phyloP scores from a whole-genome alignment of 2,113 vertebrate species.

The Silurus asotus region DNA sequence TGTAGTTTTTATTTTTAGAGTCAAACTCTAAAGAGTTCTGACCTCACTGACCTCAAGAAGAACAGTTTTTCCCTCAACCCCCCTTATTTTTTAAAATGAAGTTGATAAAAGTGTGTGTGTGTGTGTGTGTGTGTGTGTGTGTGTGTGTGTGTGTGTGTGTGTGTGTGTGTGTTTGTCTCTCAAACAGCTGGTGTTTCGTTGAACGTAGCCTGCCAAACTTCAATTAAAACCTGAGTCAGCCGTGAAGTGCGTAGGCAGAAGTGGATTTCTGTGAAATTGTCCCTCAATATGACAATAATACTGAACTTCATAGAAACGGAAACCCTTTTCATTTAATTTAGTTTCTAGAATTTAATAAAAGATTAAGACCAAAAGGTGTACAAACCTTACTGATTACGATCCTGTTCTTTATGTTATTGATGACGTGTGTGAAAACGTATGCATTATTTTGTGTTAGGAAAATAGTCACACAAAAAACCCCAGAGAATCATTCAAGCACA shows the following conservation, averaged over 20 bases:
- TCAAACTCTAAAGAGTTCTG: too few species aligned
- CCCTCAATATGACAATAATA: background rate
- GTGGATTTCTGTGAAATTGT: background rate
- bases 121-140: background rate
- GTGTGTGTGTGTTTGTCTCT: background rate
- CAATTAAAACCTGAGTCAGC: slow-evolving; percentile 15
- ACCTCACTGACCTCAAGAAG: background rate
- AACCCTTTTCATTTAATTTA: background rate
- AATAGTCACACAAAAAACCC: too few species aligned
- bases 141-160: too few species aligned
- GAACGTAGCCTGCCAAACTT: background rate
- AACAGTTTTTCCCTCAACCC: background rate
- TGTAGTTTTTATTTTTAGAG: too few species aligned
- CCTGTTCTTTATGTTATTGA: background rate
- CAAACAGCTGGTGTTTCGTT: too few species aligned
- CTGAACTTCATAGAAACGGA: background rate
- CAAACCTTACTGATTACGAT: too few species aligned
- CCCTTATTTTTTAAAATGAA: too few species aligned
- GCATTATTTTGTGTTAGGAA: background rate
- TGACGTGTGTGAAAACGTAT: background rate
- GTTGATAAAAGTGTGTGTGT: too few species aligned
- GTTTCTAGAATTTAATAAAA: background rate
- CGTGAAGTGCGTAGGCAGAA: slow-evolving; percentile 10
- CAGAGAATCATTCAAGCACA: too few species aligned
- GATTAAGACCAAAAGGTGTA: background rate